A percentile compares a stretch with the other conserved stretches of the same genome.
These are phyloP conservation scores for Pseudococcus jackbeardsleyi DNA, from an alignment of 2,888 invertebrate genomes.

Conservation along the genomic window DNA sequence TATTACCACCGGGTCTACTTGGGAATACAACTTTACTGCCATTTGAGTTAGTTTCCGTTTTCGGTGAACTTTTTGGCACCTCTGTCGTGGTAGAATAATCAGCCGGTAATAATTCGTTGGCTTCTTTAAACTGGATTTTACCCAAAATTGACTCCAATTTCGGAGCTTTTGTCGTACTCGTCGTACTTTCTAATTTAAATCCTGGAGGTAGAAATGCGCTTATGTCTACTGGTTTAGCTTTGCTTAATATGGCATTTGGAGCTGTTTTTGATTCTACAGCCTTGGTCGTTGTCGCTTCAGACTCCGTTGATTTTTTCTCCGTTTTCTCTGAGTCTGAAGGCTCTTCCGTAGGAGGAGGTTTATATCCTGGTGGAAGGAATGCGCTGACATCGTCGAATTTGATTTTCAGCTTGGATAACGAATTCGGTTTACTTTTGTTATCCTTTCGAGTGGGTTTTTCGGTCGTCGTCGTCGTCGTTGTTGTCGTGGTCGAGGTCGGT, in stretches of 20 bases:
- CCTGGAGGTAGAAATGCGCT: constrained; percentile 77
- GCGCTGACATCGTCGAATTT: constrained; percentile 71
- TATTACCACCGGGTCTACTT: constrained; percentile 78
- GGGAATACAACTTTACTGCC: constrained; percentile 78
- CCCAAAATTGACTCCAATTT: constrained; percentile 68
- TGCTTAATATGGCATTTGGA: constrained; percentile 36
- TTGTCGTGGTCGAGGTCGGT: constrained; percentile 63
- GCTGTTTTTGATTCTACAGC: constrained; percentile 6
- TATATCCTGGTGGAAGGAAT: constrained; percentile 77
- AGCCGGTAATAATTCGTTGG: constrained; percentile 73
- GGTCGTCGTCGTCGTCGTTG: constrained; percentile 65
- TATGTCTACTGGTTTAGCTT: constrained; percentile 71
- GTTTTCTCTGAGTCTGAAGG: background rate
- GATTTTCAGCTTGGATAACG: constrained; percentile 68
- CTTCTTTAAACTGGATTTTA: constrained; percentile 69
- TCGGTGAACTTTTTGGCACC: constrained; percentile 61
- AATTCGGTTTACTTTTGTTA: constrained; percentile 66
- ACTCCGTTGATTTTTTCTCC: background rate
- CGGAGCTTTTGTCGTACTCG: constrained; percentile 66
- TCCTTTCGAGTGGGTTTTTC: constrained; percentile 58
- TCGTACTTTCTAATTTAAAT: constrained; percentile 72
- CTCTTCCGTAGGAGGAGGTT: constrained; percentile 68
- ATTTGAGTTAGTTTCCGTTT: constrained; percentile 66
- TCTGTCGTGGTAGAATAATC: constrained; percentile 71
- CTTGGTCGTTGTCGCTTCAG: constrained; percentile 3